Percentiles rank a stretch among this genome's conserved stretches.
These are phyloP conservation scores for Eulimnadia texana DNA, from an alignment of 1,140 invertebrate genomes.

Conservation along the genomic window DNA sequence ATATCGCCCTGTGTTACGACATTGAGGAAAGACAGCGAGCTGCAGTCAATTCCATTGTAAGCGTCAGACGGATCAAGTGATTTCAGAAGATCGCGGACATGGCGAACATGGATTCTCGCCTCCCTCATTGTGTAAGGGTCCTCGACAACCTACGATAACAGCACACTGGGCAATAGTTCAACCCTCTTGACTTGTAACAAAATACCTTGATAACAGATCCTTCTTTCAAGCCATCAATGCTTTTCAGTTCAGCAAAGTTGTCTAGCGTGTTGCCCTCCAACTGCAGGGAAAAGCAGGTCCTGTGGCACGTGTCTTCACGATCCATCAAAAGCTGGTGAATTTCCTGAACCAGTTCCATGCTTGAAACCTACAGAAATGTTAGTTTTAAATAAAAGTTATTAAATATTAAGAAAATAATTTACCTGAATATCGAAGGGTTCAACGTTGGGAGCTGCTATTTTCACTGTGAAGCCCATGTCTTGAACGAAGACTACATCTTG, in stretches of 20 bases:
- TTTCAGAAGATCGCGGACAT: conserved; percentile 87
- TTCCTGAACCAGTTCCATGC: conserved; percentile 96
- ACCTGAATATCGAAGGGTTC: conserved; percentile 86
- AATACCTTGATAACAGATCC: conserved; percentile 79
- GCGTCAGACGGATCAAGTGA: conserved; percentile 84
- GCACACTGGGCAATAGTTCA: not conserved
- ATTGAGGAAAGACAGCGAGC: conserved; percentile 88
- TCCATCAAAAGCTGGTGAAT: conserved; percentile 97
- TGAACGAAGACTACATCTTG: conserved; percentile 81
- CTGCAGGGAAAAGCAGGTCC: conserved; percentile 95
- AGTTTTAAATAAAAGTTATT: not conserved
- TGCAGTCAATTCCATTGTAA: conserved; percentile 88
- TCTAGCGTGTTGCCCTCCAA: conserved; percentile 85
- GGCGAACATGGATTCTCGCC: conserved; percentile 90
- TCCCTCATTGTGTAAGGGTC: conserved; percentile 96
- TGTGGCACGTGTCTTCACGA: conserved; percentile 90
- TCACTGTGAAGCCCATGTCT: conserved; percentile 83
- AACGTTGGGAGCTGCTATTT: conserved; percentile 73
- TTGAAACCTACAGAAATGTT: conserved; percentile 56
- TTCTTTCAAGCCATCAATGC: conserved; percentile 87
- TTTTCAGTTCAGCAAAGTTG: conserved; percentile 95
- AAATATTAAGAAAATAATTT: conserved; percentile 20
- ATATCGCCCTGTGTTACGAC: conserved; percentile 81
- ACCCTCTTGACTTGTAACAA: conserved; percentile 15
- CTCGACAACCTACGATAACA: conserved; percentile 49